Evolutionary conservation across 2,797 vertebrate genomes (phyloP).

Genomic region (Taenioides sp.): DNA sequence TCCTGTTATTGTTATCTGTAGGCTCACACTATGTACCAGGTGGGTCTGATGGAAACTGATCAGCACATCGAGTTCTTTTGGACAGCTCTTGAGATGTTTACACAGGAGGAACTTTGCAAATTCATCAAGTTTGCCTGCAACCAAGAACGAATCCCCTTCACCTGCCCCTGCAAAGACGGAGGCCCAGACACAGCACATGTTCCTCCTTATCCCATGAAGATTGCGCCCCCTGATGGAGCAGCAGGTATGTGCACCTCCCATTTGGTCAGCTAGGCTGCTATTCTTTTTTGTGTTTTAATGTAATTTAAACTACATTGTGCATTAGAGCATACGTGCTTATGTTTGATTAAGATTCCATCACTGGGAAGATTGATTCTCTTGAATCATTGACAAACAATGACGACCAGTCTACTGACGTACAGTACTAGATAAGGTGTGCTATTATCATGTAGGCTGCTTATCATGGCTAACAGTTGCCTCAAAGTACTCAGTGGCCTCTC

Average conservation of each 20-base stretch:
- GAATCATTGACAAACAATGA: conserved; percentile 14
- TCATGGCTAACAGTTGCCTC: background rate
- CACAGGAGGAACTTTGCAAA: conserved; percentile 98
- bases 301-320: background rate
- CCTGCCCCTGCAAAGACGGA: conserved; percentile 96
- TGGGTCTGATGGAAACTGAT: conserved; percentile 97
- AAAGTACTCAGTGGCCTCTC: conserved; percentile 3
- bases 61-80: conserved; percentile 99
- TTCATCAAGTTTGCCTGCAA: conserved; percentile 99
- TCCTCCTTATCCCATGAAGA: conserved; percentile 98
- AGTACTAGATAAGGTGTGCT: conserved; percentile 22
- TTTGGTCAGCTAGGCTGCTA: background rate
- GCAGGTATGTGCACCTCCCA: conserved; percentile 78
- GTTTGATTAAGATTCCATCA: background rate
- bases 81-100: conserved; percentile 93
- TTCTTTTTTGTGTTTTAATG: background rate
- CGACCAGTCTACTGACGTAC: background rate
- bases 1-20: conserved; percentile 39
- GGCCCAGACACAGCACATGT: conserved; percentile 95
- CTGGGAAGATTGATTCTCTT: background rate
- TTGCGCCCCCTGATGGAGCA: conserved; percentile 92
- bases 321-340: background rate
- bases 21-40: conserved; percentile 99
- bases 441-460: conserved; percentile 17
- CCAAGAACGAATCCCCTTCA: conserved; percentile 97